Evolutionary conservation across 1,140 invertebrate species (phyloP).

Genomic region (Neuroterus valhalla): DNA sequence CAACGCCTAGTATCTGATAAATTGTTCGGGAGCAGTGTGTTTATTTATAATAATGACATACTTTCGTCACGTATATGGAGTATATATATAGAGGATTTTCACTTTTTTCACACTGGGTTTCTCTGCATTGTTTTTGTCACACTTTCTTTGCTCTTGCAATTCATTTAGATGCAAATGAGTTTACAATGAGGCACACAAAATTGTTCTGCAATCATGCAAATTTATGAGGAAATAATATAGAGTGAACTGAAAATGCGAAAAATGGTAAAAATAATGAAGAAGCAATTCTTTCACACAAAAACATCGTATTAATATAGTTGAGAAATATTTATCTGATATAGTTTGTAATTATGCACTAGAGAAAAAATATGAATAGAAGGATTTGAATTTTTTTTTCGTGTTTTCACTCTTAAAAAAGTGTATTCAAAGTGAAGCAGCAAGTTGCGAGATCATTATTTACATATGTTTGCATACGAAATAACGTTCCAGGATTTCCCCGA

Average conservation of each 20-base stretch:
- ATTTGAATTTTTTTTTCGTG: neutral
- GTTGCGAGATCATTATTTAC: constrained; percentile 10
- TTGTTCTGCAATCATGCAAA: too few species aligned
- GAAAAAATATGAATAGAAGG: neutral
- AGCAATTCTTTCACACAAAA: too few species aligned
- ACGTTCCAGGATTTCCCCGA: constrained; percentile 11
- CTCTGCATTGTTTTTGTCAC: constrained; percentile 49
- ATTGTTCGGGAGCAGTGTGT: too few species aligned
- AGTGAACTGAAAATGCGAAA: too few species aligned
- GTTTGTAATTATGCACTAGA: neutral
- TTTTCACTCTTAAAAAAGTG: neutral
- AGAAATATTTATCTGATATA: too few species aligned
- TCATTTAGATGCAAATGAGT: neutral
- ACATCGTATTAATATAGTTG: too few species aligned
- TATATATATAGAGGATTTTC: constrained; percentile 49
- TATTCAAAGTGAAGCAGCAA: constrained; percentile 21
- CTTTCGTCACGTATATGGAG: constrained; percentile 55
- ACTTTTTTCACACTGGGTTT: constrained; percentile 47
- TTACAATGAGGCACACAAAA: neutral
- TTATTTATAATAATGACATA: constrained; percentile 55
- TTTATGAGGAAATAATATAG: too few species aligned
- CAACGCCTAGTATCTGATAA: too few species aligned
- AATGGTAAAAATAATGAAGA: too few species aligned
- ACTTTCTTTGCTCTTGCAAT: constrained; percentile 28
- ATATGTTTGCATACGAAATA: constrained; percentile 25